Conservation (phyloP, 2,797 vertebrate species). For the Buphagus erythrorhynchus region DNA sequence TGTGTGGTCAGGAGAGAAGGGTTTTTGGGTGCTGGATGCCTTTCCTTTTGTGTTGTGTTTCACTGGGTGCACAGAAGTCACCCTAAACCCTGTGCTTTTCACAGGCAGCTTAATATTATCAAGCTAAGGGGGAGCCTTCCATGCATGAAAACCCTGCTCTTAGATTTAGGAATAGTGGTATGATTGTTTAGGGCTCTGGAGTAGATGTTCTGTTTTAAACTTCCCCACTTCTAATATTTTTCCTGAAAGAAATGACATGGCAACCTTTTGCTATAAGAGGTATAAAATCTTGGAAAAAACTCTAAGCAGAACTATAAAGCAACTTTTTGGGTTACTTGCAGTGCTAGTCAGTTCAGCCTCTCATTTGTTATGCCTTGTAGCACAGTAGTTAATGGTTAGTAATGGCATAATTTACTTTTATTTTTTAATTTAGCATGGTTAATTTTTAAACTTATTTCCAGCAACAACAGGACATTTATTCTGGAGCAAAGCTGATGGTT, state of each 20-base stretch:
- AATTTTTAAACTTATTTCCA: constrained; percentile 22
- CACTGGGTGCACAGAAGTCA: neutral
- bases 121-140: neutral
- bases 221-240: neutral
- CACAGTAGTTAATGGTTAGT: constrained; percentile 4
- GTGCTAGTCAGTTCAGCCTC: neutral
- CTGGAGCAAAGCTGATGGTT: neutral
- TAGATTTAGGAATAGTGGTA: neutral
- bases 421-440: neutral
- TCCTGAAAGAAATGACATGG: neutral
- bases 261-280: neutral
- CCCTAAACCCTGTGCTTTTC: neutral
- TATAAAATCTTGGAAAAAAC: neutral
- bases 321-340: neutral
- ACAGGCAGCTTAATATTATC: neutral
- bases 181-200: neutral
- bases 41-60: neutral
- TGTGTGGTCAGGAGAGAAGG: neutral
- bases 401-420: neutral
- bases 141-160: neutral
- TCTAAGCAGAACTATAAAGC: neutral
- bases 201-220: neutral
- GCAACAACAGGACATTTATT: neutral
- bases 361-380: neutral
- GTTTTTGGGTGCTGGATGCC: neutral